Evolutionary conservation across 2,797 vertebrate genomes (phyloP), one percentile per base, ranked within the genome.

Genomic region (Characodon lateralis): DNA sequence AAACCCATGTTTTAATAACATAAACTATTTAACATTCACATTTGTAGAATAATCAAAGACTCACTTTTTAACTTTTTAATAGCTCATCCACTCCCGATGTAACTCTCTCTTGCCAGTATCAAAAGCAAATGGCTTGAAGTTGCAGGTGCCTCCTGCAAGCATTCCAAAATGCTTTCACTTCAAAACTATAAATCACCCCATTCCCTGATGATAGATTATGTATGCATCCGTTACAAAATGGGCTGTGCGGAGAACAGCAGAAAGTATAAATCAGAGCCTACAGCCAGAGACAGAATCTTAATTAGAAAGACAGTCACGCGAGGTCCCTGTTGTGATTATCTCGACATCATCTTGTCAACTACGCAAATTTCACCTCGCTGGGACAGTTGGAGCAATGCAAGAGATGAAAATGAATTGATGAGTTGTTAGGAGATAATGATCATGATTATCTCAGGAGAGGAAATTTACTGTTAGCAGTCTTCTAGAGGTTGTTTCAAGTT

Each of bases 141-240:
- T 94, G 81, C 73, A 78, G 78, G 81, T 80, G 84, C 83, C 86
- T 89, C 86, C 87, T 87, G 84, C 84, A 82, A 90, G 80, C 83
- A 78, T 84, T 92, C 89, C 83, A 90, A 89, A 92, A 90, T 86
- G 84, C 84, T 83, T 90, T 89, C 88, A 87, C 83, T 88, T 87
- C 91, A 89, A 94, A 94, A 85, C 85, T 73, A 85, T 94, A 91
- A 92, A 93, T 95, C 90, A 94, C 72, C 63, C 58, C 86, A 81
- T 90, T 93, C 92, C 88, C 90, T 83, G 53, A 87, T 86, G 89
- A 88, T 87, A 89, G 80, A 88, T 93, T 88, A 89, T 84, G 79
- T 69, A 91, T 86, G 79, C 83, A 89, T 91, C 87, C 80, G 83
- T 87, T 87, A 84, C 79, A 88, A 91, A 90, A 81, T 74, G 85